Base-by-base conservation (phyloP, 2,113 vertebrate genomes). In the Psettodes erumei region DNA sequence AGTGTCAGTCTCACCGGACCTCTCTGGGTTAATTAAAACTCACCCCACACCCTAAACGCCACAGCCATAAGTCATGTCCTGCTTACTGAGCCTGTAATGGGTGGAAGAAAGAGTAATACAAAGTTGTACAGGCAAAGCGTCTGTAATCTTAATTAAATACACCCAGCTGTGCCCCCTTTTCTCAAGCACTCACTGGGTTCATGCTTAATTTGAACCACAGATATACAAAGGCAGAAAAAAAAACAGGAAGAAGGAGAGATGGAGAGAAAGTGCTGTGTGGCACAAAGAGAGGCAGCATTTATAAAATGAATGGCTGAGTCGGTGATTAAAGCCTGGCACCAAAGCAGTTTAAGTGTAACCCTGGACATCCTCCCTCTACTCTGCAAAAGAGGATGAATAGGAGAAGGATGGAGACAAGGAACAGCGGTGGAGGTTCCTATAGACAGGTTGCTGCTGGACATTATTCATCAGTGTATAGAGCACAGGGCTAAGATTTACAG, bases 281-380 rank as follows among this genome's bases (percentile, higher is more conserved):
- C 89, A 79, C 76, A 81, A 63, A 76, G 68, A 86, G 78, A 15
- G 53, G 71, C 80, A 48, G 70, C 55, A 85, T 86, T 84, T 90
- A 87, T 90, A 87, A 88, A 88, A 77, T 78, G 81, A 90, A 89
- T 12, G 59, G 87, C 87, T 88, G 87, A 91, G 63, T 86, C 72
- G 19, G 35, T 71, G 72, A 83, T 83, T 90, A 88, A 89, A 86
- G 67, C 55, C 81, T 77, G 85, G 54, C 79, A 80, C 70, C 58
- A 60, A 83, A 61, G 77, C 78, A 86, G 81, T 85, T 88, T 81
- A 83, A 86, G 76, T 75, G 70, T 81, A 82, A 77, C 76, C 80
- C 74, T 18, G 23, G 51, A 72, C 66, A 72, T 64, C 50, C 68
- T 71, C 68, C 73, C 67, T 58, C 62, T 68, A 76, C 74, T 83